These are phyloP conservation scores for Pandemis corylana DNA, from an alignment of 2,888 invertebrate genomes.

Conservation along the genomic window DNA sequence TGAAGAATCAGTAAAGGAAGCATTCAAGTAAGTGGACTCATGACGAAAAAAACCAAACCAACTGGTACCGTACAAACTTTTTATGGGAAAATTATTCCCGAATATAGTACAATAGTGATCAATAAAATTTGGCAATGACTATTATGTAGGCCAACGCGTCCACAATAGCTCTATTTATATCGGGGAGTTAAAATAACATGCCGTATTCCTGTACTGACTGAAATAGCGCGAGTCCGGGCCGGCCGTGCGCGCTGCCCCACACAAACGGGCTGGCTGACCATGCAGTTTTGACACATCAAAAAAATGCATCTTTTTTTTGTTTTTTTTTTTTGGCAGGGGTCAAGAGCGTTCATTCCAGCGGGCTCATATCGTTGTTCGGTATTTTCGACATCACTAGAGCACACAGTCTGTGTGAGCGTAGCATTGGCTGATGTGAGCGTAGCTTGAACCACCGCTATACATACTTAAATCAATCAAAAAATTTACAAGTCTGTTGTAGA, in stretches of 20 bases:
- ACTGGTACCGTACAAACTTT: neutral
- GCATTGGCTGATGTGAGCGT: too few species aligned
- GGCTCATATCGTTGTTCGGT: too few species aligned
- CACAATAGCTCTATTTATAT: constrained; percentile 80
- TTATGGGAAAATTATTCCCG: constrained; percentile 23
- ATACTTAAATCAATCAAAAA: too few species aligned
- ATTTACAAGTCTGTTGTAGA: too few species aligned
- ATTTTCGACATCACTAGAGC: too few species aligned
- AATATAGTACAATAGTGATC: constrained; percentile 19
- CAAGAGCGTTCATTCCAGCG: too few species aligned
- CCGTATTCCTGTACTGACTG: constrained; percentile 77
- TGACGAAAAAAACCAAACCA: neutral
- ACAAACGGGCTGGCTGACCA: constrained; percentile 1
- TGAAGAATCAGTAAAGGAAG: too few species aligned
- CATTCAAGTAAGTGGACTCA: neutral
- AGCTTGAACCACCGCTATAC: too few species aligned
- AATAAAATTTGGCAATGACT: constrained; percentile 67
- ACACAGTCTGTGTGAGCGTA: too few species aligned
- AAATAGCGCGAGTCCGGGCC: constrained; percentile 63
- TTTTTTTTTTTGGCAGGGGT: too few species aligned
- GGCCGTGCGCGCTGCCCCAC: constrained; percentile 8
- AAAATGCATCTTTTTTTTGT: too few species aligned
- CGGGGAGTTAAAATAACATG: constrained; percentile 74
- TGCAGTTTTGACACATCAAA: too few species aligned
- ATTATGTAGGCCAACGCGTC: constrained; percentile 70